Base-by-base conservation (phyloP, 2,113 vertebrate species). In the Limanda limanda region DNA sequence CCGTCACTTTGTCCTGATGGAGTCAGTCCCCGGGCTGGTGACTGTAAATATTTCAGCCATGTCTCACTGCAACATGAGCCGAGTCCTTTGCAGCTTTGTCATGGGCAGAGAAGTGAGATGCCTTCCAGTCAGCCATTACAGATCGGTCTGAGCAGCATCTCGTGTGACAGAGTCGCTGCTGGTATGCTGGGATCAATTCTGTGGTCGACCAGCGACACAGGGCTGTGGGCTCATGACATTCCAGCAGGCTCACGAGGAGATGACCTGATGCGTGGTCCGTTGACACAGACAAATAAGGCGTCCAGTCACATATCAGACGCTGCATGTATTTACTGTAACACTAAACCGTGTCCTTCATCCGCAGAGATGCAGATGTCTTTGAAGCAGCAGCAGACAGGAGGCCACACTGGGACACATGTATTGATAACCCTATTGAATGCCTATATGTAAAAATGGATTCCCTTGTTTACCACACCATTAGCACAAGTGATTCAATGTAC, bases 31-130 rank as follows among this genome's bases (percentile, higher is more conserved):
- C 14, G 60, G 76, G 62, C 70, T 31, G 71, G 57, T 76, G 70
- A 78, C 83, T 76, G 85, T 87, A 86, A 89, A 91, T 88, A 85
- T 82, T 85, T 85, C 69, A 74, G 67, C 40, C 58, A 35, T 83
- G 83, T 82, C 78, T 85, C 82, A 82, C 75, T 86, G 90, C 86
- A 66, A 92, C 5, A 24, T 31, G 80, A 92, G 73, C 78, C 1
- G 71, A 27, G 68, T 69, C 71, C 71, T 67, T 81, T 48, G 15
- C 45, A 48, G 45, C 45, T 48, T 48, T 81, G 74, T 79, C 68
- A 80, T 25, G 31, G 64, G 62, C 35, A 51, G 72, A 71, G 64
- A 81, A 69, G 70, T 48, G 64, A 65, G 68, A 48, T 58, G 86
- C 66, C 85, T 81, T 83, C 81, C 83, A 83, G 89, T 77, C 79